phyloP scores from a whole-genome alignment of 2,797 vertebrate genomes.

The Scleropages formosus region DNA sequence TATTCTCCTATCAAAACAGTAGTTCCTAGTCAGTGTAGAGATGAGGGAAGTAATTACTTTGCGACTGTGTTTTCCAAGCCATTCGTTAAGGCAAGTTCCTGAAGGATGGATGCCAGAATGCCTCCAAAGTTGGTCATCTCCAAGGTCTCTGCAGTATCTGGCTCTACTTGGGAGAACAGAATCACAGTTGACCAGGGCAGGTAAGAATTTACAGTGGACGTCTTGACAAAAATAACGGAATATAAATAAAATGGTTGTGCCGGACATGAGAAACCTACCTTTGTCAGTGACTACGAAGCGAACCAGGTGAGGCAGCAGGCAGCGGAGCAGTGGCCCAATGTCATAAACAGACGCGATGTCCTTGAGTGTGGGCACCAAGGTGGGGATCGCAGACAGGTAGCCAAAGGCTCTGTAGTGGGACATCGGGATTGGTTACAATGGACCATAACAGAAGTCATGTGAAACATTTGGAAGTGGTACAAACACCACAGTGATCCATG shows the following conservation, averaged over 20 bases:
- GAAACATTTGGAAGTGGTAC: not conserved
- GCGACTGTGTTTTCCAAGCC: conserved; percentile 73
- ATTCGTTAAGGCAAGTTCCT: conserved; percentile 69
- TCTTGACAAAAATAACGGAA: not conserved
- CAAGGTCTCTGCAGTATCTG: conserved; percentile 45
- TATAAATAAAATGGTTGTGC: not conserved
- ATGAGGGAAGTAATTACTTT: conserved; percentile 62
- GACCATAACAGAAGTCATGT: not conserved
- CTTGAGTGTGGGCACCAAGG: conserved; percentile 70
- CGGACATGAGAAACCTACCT: conserved; percentile 31
- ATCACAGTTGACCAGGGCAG: not conserved
- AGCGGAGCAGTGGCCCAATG: conserved; percentile 75
- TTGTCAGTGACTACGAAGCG: conserved; percentile 43
- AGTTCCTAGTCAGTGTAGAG: too few species aligned
- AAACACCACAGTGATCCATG: not conserved
- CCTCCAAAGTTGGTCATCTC: conserved; percentile 48
- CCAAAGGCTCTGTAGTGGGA: conserved; percentile 66
- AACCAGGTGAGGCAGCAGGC: conserved; percentile 82
- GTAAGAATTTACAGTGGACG: too few species aligned
- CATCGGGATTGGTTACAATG: not conserved
- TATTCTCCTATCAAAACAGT: too few species aligned
- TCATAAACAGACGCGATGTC: conserved; percentile 73
- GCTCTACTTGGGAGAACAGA: conserved; percentile 44
- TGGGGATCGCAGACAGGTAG: conserved; percentile 66
- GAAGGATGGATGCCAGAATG: conserved; percentile 74